A percentile compares a stretch with the other conserved stretches of the same genome.
Evolutionary conservation across 2,113 vertebrate species (phyloP).

Genomic region (Bothrops jararaca): DNA sequence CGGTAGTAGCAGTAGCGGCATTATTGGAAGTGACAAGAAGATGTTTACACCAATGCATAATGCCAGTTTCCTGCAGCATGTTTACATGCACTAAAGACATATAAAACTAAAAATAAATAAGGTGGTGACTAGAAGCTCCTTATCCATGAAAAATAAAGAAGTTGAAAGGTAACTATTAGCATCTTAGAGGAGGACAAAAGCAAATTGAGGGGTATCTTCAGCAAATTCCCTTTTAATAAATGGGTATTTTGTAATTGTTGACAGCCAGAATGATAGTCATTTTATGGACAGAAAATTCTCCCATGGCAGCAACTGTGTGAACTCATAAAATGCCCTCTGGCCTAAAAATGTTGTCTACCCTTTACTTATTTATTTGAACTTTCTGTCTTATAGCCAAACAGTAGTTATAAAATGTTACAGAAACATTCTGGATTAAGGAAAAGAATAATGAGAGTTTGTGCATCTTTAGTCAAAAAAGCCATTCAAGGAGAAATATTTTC

Average conservation of each 20-base stretch:
- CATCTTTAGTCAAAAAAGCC: no score
- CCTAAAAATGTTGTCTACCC: background rate
- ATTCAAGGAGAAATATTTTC: background rate
- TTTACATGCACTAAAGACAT: background rate
- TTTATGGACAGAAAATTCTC: background rate
- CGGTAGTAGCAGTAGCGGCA: background rate
- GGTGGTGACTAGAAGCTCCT: background rate
- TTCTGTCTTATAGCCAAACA: background rate
- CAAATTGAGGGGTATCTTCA: background rate
- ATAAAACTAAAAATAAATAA: background rate
- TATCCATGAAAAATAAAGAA: background rate
- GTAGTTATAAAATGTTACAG: background rate
- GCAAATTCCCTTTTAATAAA: background rate
- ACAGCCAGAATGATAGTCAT: background rate
- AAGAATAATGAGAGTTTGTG: background rate
- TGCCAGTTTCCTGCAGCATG: background rate
- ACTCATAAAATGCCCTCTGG: background rate
- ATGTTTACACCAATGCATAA: background rate
- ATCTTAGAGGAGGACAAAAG: background rate
- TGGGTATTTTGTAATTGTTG: background rate
- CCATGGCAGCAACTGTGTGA: background rate
- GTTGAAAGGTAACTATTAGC: background rate
- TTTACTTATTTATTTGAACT: background rate
- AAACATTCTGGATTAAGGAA: background rate
- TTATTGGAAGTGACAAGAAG: background rate